Evolutionary conservation across 2,797 vertebrate species (phyloP), one percentile per base, ranked within the genome.

Genomic region (Mus spretus): DNA sequence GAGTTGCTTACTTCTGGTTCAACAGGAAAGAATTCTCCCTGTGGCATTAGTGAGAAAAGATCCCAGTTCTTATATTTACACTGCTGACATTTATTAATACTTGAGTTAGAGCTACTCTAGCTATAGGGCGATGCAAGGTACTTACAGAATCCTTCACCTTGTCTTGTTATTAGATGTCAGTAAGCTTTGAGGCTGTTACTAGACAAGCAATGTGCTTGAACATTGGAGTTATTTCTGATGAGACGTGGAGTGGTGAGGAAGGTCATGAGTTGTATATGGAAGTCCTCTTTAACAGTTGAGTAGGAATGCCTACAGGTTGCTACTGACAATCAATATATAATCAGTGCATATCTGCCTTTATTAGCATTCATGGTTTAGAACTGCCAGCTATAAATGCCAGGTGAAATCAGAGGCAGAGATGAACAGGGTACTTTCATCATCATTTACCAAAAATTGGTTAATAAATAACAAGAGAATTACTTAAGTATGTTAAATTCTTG

Each of bases 371-470:
- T 85, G 63, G 3, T 13, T 57, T 19, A 74, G 50, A 87, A 79
- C 22, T 70, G 53, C 61, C 50, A 70, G 31, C 59, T 94, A 44
- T 31, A 61, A 37, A 37, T 79, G n/a, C 70, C 14, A 79, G 19
- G 61, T 84, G 55, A 94, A n/a, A 57, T 26, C 84, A 37, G 55
- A 89, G 31, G 31, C 37, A n/a, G 28, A 72, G 19, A 63, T 74
- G 17, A 79, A 37, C 34, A 86, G 44, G 44, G 44, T 24, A 53
- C 3, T 67, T 84, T 85, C 20, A 26, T 63, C 26, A 84, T 65
- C 37, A 89, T 19, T 79, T n/a, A 86, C 24, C 82, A 59, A 89
- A 90, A 89, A 84, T n/a, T 78, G 17, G 14, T 50, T 94, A 65
- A 2, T 44, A 53, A 75, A 92, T 81, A 57, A 92, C 22, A 57